Evolutionary conservation across 2,797 vertebrate genomes (phyloP).

Genomic region (Macrochelys suwanniensis): DNA sequence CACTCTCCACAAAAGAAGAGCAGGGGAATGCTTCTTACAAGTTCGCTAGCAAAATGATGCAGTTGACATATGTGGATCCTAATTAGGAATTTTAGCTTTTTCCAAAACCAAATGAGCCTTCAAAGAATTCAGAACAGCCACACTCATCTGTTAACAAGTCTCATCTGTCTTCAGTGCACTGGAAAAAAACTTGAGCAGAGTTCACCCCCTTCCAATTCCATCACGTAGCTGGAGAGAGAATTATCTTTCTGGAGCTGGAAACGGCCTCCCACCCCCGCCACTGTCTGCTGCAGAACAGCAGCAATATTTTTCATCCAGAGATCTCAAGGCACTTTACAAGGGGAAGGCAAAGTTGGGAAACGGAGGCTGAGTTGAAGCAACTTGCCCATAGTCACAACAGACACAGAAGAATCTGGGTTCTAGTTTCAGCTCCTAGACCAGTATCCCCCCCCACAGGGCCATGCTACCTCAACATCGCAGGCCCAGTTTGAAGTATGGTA

Average conservation of each 20-base stretch:
- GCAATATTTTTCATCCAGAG: not conserved
- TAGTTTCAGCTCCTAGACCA: not conserved
- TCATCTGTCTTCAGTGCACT: not conserved
- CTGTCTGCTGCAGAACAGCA: accelerated
- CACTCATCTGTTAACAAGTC: not conserved
- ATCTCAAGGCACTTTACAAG: not conserved
- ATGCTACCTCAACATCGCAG: accelerated
- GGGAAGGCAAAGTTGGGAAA: not conserved
- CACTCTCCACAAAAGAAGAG: not conserved
- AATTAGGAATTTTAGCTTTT: not conserved
- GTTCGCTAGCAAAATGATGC: not conserved
- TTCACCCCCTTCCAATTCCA: not conserved
- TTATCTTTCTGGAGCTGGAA: not conserved
- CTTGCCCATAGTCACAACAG: not conserved
- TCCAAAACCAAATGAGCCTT: not conserved
- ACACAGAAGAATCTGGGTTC: not conserved
- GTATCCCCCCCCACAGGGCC: no score
- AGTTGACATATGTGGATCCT: accelerated
- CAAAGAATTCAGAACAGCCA: not conserved
- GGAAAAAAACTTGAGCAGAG: not conserved
- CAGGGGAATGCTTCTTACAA: not conserved
- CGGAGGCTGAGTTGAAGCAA: not conserved
- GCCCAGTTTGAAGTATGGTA: accelerated
- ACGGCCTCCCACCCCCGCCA: not conserved
- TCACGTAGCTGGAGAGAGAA: not conserved